Evolutionary conservation across 2,113 vertebrate genomes (phyloP).

Genomic region (Anoplopoma fimbria): DNA sequence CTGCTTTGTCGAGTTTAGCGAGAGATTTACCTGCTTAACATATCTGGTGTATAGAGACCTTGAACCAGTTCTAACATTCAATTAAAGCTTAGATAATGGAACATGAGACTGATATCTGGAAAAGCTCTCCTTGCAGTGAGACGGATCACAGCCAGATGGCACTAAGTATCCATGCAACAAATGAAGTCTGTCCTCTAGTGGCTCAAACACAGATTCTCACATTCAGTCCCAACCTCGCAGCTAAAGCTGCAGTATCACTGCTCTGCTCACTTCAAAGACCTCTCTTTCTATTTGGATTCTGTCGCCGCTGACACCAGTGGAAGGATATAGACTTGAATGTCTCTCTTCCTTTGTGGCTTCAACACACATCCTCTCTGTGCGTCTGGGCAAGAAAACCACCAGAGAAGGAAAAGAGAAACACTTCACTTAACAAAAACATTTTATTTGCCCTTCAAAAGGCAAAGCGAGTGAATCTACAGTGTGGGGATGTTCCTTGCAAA

Average conservation of each 20-base stretch:
- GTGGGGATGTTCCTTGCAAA: conserved; percentile 8
- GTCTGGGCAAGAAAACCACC: not conserved
- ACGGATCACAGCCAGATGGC: conserved; percentile 56
- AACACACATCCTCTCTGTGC: conserved; percentile 19
- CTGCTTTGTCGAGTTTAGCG: not conserved
- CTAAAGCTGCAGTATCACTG: not conserved
- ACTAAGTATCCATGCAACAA: conserved; percentile 40
- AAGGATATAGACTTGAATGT: conserved; percentile 30
- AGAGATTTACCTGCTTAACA: not conserved
- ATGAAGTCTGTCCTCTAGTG: conserved; percentile 54
- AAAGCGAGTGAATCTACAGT: conserved; percentile 27
- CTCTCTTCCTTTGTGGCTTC: conserved; percentile 29
- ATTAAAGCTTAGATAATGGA: conserved; percentile 42
- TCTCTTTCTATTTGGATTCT: conserved; percentile 2
- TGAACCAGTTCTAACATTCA: conserved; percentile 26
- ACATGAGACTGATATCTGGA: conserved; percentile 47
- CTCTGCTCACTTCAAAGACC: conserved; percentile 37
- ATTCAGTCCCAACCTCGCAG: not conserved
- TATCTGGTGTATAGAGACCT: conserved; percentile 27
- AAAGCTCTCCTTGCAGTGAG: conserved; percentile 24
- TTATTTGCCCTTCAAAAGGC: conserved; percentile 55
- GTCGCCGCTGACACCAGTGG: conserved; percentile 11
- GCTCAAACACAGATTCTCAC: not conserved
- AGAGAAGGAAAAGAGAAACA: not conserved
- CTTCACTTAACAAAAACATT: conserved; percentile 38